Evolutionary conservation across 2,888 invertebrate genomes (phyloP).

Genomic region (Spodoptera picta): DNA sequence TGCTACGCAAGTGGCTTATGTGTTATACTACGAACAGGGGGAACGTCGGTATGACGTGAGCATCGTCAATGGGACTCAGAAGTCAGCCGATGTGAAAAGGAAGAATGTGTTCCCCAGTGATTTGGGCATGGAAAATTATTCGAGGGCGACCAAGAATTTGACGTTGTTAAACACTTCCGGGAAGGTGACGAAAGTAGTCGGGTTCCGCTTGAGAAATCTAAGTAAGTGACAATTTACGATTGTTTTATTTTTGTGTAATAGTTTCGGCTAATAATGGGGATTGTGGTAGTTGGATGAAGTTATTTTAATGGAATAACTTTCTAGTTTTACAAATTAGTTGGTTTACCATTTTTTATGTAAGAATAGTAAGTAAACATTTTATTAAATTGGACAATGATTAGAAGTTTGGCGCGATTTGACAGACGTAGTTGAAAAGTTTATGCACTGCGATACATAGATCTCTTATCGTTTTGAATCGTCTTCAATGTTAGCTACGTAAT

Average conservation of each 20-base stretch:
- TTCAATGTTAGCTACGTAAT: too few relatives aligned
- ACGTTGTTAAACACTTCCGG: slow-evolving; percentile 80
- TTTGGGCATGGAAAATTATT: slow-evolving; percentile 73
- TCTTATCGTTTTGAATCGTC: too few relatives aligned
- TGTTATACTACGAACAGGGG: slow-evolving; percentile 83
- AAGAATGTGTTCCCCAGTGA: slow-evolving; percentile 79
- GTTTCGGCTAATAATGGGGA: slow-evolving; percentile 7
- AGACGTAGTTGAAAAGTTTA: too few relatives aligned
- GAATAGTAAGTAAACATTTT: too few relatives aligned
- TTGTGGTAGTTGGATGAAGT: not conserved
- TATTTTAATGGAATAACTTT: not conserved
- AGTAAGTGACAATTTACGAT: slow-evolving; percentile 71
- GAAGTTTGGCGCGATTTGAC: too few relatives aligned
- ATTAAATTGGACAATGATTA: too few relatives aligned
- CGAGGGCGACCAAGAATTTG: slow-evolving; percentile 76
- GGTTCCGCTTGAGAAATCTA: slow-evolving; percentile 79
- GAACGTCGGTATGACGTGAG: slow-evolving; percentile 70
- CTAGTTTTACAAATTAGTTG: not conserved
- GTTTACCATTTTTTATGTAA: too few relatives aligned
- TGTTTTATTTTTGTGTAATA: slow-evolving; percentile 24
- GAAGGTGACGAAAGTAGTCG: slow-evolving; percentile 79
- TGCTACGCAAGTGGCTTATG: slow-evolving; percentile 79
- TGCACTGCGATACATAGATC: too few relatives aligned
- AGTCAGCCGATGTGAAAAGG: slow-evolving; percentile 71
- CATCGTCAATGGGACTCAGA: slow-evolving; percentile 69